These are phyloP conservation scores for Sesia bembeciformis DNA, from an alignment of 2,888 invertebrate genomes.

Conservation along the genomic window DNA sequence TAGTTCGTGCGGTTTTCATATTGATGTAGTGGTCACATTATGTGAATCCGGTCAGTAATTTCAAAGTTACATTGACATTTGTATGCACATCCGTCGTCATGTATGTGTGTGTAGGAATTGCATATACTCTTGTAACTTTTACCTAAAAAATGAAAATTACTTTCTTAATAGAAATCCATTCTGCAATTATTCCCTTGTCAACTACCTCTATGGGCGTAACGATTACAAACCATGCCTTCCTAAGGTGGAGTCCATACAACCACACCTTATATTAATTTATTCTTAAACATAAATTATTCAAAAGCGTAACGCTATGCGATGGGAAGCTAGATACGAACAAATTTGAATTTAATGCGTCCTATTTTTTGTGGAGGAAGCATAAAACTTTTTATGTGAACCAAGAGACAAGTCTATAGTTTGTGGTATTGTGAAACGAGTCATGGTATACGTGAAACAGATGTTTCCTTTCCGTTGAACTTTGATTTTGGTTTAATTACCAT, in stretches of 20 bases:
- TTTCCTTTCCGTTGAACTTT: slow-evolving; percentile 20
- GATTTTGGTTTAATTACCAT: neutral
- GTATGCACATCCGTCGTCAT: too few species aligned
- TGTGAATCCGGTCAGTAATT: too few species aligned
- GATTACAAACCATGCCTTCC: slow-evolving; percentile 19
- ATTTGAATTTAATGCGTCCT: slow-evolving; percentile 55
- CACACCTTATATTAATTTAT: slow-evolving; percentile 54
- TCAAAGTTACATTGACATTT: too few species aligned
- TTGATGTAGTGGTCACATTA: too few species aligned
- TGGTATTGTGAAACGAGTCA: slow-evolving; percentile 20
- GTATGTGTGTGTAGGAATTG: too few species aligned
- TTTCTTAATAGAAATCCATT: too few species aligned
- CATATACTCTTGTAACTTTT: too few species aligned
- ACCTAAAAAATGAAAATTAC: too few species aligned
- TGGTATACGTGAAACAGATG: slow-evolving; percentile 41
- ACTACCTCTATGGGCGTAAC: slow-evolving; percentile 31
- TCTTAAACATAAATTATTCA: slow-evolving; percentile 56
- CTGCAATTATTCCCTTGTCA: slow-evolving; percentile 2
- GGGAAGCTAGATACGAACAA: slow-evolving; percentile 43
- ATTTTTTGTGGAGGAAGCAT: slow-evolving; percentile 43
- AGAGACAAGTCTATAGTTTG: slow-evolving; percentile 30
- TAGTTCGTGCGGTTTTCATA: too few species aligned
- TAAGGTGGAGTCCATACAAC: slow-evolving; percentile 50
- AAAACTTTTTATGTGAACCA: slow-evolving; percentile 39
- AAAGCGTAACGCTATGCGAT: slow-evolving; percentile 52